Evolutionary conservation across 2,888 invertebrate genomes (phyloP).

Genomic region (Marasmarcha lunaedactyla): DNA sequence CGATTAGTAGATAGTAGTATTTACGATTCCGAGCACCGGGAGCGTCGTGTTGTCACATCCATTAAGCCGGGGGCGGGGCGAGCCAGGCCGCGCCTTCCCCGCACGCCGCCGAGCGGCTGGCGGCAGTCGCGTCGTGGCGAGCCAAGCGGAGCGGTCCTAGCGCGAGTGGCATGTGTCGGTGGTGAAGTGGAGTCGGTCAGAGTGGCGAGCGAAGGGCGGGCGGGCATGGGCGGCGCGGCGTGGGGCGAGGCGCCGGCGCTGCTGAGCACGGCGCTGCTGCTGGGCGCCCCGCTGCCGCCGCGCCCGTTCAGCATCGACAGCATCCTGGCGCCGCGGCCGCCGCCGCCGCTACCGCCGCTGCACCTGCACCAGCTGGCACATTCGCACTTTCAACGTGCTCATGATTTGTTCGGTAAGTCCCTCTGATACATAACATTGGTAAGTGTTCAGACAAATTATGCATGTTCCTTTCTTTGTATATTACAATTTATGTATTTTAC

Average conservation of each 20-base stretch:
- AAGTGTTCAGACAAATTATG: too few species aligned
- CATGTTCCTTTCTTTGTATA: too few species aligned
- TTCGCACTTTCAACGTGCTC: slow-evolving; percentile 76
- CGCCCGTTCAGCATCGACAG: slow-evolving; percentile 86
- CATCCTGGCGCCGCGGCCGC: slow-evolving; percentile 78
- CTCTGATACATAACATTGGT: neutral
- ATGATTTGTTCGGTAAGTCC: slow-evolving; percentile 81
- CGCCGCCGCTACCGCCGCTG: slow-evolving; percentile 59
- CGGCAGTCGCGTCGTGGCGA: slow-evolving; percentile 59
- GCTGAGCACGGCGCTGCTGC: slow-evolving; percentile 63
- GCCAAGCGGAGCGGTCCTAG: neutral
- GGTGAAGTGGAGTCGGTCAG: neutral
- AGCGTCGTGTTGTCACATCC: slow-evolving; percentile 66
- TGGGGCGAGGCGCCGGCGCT: slow-evolving; percentile 56
- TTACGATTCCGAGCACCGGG: slow-evolving; percentile 28
- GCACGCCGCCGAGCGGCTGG: slow-evolving; percentile 38
- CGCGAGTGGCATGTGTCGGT: slow-evolving; percentile 12
- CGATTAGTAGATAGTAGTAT: slow-evolving; percentile 1
- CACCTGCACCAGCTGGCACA: slow-evolving; percentile 71
- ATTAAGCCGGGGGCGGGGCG: slow-evolving; percentile 52
- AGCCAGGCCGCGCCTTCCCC: slow-evolving; percentile 33
- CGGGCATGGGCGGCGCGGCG: slow-evolving; percentile 45
- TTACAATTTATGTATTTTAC: too few species aligned
- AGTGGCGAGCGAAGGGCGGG: slow-evolving; percentile 26
- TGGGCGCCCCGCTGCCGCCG: slow-evolving; percentile 58